Evolutionary conservation across 1,140 invertebrate genomes (phyloP), one percentile per base, ranked within the genome.

Genomic region (Bombus turneri): DNA sequence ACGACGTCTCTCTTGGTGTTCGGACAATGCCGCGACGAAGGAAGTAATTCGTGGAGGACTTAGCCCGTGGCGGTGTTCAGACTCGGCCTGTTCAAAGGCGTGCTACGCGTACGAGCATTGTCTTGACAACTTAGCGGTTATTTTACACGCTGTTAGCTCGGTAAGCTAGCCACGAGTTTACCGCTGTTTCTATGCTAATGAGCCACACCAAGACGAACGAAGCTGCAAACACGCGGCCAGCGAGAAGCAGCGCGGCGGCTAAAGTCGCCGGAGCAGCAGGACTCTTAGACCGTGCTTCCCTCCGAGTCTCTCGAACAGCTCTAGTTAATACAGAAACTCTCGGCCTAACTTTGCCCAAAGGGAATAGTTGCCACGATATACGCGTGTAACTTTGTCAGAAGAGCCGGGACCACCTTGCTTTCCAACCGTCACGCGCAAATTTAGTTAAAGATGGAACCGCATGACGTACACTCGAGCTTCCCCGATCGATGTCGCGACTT

Each of bases 91-190:
- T 81, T 82, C 75, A 68, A 64, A 72, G 76, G 62, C 84, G 39
- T 75, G 77, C 37, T 89, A 83, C 39, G 69, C 83, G 76, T 73
- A 79, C 59, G 77, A 86, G 91, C 92, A 95, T 95, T 94, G 94
- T 95, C 95, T 93, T 93, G 92, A 94, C 94, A 95, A 95, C 94
- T 95, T 95, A 95, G 95, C 93, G 94, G 94, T 95, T 95, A 95
- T 95, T 95, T 95, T 95, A 95, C 95, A 95, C 95, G 94, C 95
- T 95, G 94, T 95, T 95, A 94, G 91, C 94, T 95, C 92, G 91
- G 94, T 95, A 95, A 95, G 93, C 92, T 94, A 94, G 92, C 91
- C 91, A 88, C 89, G 93, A 93, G 92, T 94, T 93, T 92, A 93
- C 92, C 92, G 92, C 93, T 93, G 93, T 94, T 94, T 94, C 93